These are phyloP conservation scores for Apogon talboti DNA, from an alignment of 2,797 vertebrate species.

Conservation along the genomic window DNA sequence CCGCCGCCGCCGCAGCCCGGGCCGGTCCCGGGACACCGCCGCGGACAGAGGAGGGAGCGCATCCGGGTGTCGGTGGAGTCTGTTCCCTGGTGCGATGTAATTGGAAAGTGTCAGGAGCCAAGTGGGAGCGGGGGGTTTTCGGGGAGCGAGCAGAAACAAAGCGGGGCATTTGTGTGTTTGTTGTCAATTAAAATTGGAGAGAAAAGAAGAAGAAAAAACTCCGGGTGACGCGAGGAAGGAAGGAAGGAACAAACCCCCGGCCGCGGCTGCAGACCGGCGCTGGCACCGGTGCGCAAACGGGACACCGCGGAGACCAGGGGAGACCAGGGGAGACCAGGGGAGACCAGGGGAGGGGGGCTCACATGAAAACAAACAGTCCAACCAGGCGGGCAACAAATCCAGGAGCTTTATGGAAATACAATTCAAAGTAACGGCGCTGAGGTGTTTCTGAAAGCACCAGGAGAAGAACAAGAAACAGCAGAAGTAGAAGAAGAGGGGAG, in stretches of 20 bases:
- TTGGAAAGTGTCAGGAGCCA: conserved; percentile 73
- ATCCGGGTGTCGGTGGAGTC: conserved; percentile 20
- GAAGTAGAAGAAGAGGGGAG: background rate
- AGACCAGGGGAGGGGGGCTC: conserved; percentile 6
- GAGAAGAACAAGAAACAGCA: background rate
- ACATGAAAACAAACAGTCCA: conserved; percentile 23
- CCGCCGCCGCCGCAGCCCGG: conserved; percentile 24
- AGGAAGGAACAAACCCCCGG: conserved; percentile 1
- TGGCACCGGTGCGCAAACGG: conserved; percentile 38
- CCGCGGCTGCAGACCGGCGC: conserved; percentile 25
- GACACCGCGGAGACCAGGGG: conserved; percentile 18
- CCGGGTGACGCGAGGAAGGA: conserved; percentile 7
- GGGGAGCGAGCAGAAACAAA: conserved; percentile 51
- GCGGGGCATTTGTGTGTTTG: conserved; percentile 84
- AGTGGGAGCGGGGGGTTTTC: conserved; percentile 49
- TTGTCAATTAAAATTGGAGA: conserved; percentile 37
- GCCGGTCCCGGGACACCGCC: conserved; percentile 38
- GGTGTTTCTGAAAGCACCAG: background rate
- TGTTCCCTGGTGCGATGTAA: conserved; percentile 81
- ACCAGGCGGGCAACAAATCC: conserved; percentile 7
- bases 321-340: conserved; percentile 8
- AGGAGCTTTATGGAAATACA: conserved; percentile 12
- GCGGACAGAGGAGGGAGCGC: background rate
- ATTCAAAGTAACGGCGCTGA: conserved; percentile 6
- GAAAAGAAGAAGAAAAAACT: conserved; percentile 16